Base-by-base conservation (phyloP, 1,140 invertebrate genomes). In the Listronotus bonariensis region DNA sequence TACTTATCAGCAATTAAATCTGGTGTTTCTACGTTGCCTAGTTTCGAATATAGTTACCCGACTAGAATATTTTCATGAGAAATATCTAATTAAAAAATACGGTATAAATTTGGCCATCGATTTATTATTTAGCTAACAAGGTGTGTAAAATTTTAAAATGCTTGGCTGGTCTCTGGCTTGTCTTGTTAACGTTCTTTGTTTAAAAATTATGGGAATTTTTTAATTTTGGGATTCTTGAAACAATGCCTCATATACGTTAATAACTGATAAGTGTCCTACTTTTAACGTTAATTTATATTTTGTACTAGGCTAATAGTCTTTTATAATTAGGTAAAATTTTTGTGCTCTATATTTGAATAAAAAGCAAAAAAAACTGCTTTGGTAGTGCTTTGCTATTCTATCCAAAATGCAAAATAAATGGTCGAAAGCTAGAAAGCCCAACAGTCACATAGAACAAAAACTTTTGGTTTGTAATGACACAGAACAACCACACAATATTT, bases 11-110 rank as follows among this genome's bases (percentile, higher is more conserved):
- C 46, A 49, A 49, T 49, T 49, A 26, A 49, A 49, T 49, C 46
- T 20, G 18, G 46, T 49, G 46, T 49, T n/a, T 49, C 18, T 49
- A 49, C 46, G 46, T 49, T 49, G 46, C 46, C 46, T 49, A 49
- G 17, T 49, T 49, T 49, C 20, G 46, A 18, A 20, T 49, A 18
- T 18, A 2, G 46, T 49, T 49, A 20, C 46, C 20, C 3, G 18
- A n/a, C n/a, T n/a, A n/a, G n/a, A n/a, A n/a, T n/a, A n/a, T n/a
- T 49, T 18, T 17, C 42, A 18, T 45, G 42, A 45, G 42, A 45
- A 15, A 45, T 17, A 18, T 17, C 9, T 18, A 45, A 45, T 45
- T 45, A 45, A 45, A 45, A 45, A 45, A 45, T 45, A 45, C 42
- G 42, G 42, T 45, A 45, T 45, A 45, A 45, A 45, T 45, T 45